Evolutionary conservation across 2,888 invertebrate species (phyloP), one percentile per base, ranked within the genome.

Genomic region (Lithosia quadra): DNA sequence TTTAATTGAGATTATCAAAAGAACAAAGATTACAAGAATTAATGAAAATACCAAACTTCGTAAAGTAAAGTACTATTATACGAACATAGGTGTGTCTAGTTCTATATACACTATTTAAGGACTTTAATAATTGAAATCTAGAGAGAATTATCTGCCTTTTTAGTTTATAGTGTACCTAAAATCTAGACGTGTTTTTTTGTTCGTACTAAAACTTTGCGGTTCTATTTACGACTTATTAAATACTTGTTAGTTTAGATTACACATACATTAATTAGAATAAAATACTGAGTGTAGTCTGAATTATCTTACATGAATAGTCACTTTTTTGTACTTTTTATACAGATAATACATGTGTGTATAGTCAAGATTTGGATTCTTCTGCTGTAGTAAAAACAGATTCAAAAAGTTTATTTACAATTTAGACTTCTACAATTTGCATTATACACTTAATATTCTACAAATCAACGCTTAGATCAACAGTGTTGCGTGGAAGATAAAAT

Each of bases 101-200:
- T 59, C 21, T 59, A 39, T 63, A 13, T 56, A 64, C 39, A 64
- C 22, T 64, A 33, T 56, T 55, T 60, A 68, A 28, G 21, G 18
- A 49, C 49, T 53, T 36, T 57, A 34, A 8, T 0, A 53, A 36
- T 57, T 39, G 65, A 65, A 69, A 69, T 57, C 65, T 66, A 66
- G 69, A 69, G 69, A 69, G 69, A 69, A 66, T 49, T 56, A 36
- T 64, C 67, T 70, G 67, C 70, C 68, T 72, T 71, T 64, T 65
- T 63, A 65, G 69, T 66, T 66, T 2, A 59, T 66, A 65, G 65
- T 43, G 39, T 67, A n/a, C n/a, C n/a, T n/a, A n/a, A 28, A 49
- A 2, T 43, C 21, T 43, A 21, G 24, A 56, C 21, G 36, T 63
- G 22, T 39, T 58, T 43, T 60, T 34, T 10, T 63, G 11, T 63